These are phyloP conservation scores for Cryptus armator DNA, from an alignment of 2,888 invertebrate genomes.

Conservation along the genomic window DNA sequence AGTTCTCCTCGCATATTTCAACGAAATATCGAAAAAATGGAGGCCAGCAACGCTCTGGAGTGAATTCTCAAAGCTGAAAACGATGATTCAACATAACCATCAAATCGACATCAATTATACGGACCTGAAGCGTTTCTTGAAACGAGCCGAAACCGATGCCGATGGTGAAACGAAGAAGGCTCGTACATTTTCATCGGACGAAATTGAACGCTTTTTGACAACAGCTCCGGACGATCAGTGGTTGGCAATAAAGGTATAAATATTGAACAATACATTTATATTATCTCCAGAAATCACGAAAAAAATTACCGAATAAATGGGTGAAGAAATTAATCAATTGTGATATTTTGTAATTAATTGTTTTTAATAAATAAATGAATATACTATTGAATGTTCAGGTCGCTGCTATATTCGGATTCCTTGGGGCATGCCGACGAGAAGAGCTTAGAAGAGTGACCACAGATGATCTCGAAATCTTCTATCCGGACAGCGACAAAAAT, in stretches of 20 bases:
- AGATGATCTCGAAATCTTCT: background rate
- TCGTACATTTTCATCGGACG: slow-evolving; percentile 25
- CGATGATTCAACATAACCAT: slow-evolving; percentile 33
- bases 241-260: slow-evolving; percentile 62
- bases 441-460: background rate
- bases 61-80: slow-evolving; percentile 62
- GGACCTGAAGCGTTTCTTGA: slow-evolving; percentile 38
- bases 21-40: slow-evolving; percentile 43
- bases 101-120: slow-evolving; percentile 43
- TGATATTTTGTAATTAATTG: too few species aligned
- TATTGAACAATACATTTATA: background rate
- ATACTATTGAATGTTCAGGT: background rate
- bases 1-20: slow-evolving; percentile 59
- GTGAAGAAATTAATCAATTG: background rate
- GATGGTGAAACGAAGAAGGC: slow-evolving; percentile 36
- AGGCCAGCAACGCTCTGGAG: slow-evolving; percentile 57
- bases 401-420: background rate
- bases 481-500: background rate
- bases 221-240: slow-evolving; percentile 66
- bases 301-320: background rate
- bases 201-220: slow-evolving; percentile 47
- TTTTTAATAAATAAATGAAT: background rate
- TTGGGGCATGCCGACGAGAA: slow-evolving; percentile 6
- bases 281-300: background rate
- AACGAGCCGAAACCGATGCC: slow-evolving; percentile 21